These are phyloP conservation scores for Allophyes oxyacanthae DNA, from an alignment of 2,888 invertebrate species.

Conservation along the genomic window DNA sequence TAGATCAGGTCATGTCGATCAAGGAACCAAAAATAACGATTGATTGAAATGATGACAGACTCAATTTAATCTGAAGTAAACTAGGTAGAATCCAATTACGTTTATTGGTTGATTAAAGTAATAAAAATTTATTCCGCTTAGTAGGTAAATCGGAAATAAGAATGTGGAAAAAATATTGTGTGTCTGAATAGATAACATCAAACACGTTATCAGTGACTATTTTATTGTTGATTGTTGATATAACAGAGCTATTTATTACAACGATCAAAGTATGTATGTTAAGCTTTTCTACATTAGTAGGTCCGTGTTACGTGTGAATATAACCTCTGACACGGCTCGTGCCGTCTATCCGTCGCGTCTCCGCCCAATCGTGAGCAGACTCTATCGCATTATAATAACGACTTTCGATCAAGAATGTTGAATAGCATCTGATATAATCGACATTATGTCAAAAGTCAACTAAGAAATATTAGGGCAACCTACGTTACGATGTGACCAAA, in stretches of 20 bases:
- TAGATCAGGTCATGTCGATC: constrained; percentile 40
- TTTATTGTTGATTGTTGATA: constrained; percentile 9
- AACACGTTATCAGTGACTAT: constrained; percentile 8
- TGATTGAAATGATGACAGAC: constrained; percentile 20
- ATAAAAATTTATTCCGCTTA: constrained; percentile 33
- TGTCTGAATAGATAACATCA: constrained; percentile 17
- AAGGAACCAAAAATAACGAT: constrained; percentile 26
- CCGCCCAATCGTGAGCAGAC: constrained; percentile 20
- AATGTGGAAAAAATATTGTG: constrained; percentile 17
- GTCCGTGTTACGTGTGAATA: constrained; percentile 33
- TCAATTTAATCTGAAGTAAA: constrained; percentile 8
- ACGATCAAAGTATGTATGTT: constrained; percentile 1
- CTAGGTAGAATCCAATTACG: constrained; percentile 32
- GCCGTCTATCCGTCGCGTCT: constrained; percentile 39
- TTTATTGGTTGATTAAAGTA: constrained; percentile 22
- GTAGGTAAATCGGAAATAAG: constrained; percentile 19
- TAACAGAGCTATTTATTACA: constrained; percentile 30
- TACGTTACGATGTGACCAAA: constrained; percentile 12
- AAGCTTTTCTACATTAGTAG: constrained; percentile 16
- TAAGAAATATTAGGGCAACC: constrained; percentile 14
- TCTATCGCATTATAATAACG: constrained; percentile 53
- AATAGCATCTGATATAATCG: constrained; percentile 49
- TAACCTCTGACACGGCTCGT: constrained; percentile 63
- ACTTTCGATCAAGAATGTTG: constrained; percentile 55
- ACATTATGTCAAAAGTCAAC: constrained; percentile 29